A percentile compares a stretch with the other conserved stretches of the same genome.
phyloP scores from a whole-genome alignment of 2,113 vertebrate genomes.

The Hucho hucho region DNA sequence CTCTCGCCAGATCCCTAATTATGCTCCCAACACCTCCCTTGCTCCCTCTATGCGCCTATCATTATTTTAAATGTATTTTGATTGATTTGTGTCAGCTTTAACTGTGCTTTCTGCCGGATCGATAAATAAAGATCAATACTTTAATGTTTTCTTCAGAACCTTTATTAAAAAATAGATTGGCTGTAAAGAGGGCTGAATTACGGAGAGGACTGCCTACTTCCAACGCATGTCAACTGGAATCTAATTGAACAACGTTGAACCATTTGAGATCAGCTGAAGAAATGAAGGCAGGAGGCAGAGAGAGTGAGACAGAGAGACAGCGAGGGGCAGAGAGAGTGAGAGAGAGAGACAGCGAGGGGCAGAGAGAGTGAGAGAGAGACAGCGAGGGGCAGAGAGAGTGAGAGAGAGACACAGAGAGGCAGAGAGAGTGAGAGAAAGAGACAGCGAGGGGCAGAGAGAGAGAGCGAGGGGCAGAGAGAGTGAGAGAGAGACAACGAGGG shows the following conservation, averaged over 20 bases:
- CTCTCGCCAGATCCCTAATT: slow-evolving; percentile 63
- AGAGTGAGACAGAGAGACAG: slow-evolving; percentile 11
- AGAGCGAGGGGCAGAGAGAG: slow-evolving; percentile 6
- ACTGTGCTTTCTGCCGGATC: slow-evolving; percentile 89
- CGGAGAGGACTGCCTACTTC: slow-evolving; percentile 73
- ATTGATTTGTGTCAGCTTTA: slow-evolving; percentile 95
- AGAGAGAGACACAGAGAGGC: not conserved
- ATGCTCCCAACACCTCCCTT: slow-evolving; percentile 59
- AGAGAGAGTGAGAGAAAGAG: not conserved
- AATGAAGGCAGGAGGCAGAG: slow-evolving; percentile 55
- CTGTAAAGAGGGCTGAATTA: slow-evolving; percentile 84
- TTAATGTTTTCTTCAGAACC: slow-evolving; percentile 88
- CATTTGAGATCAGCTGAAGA: slow-evolving; percentile 74
- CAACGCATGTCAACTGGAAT: slow-evolving; percentile 83
- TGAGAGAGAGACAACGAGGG: slow-evolving; percentile 10
- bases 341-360: slow-evolving; percentile 14
- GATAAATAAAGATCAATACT: slow-evolving; percentile 91
- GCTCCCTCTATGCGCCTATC: slow-evolving; percentile 75
- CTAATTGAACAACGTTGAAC: slow-evolving; percentile 81
- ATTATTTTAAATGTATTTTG: slow-evolving; percentile 93
- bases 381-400: slow-evolving; percentile 22
- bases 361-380: slow-evolving; percentile 10
- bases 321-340: slow-evolving; percentile 30
- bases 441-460: not conserved
- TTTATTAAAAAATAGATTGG: slow-evolving; percentile 89